These are phyloP conservation scores for Drosophila setosimentum DNA, from an alignment of 2,888 invertebrate genomes.

Conservation along the genomic window DNA sequence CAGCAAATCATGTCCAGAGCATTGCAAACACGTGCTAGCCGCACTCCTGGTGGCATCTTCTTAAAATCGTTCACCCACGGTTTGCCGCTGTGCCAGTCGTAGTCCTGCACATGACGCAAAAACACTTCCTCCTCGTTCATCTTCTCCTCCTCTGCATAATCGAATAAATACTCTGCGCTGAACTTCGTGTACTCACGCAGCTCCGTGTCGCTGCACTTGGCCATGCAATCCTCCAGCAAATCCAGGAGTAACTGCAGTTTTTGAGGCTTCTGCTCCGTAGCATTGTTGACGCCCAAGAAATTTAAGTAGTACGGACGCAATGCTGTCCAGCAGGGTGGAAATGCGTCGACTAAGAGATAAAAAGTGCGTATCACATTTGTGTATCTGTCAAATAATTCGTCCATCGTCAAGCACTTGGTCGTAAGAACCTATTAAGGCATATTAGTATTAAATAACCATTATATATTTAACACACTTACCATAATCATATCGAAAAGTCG, in stretches of 20 bases:
- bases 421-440: conserved; percentile 45
- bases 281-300: conserved; percentile 26
- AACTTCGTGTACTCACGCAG: conserved; percentile 36
- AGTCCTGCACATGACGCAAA: conserved; percentile 60
- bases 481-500: conserved; percentile 81
- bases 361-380: conserved; percentile 72
- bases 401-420: conserved; percentile 45
- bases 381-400: conserved; percentile 52
- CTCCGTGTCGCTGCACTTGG: conserved; percentile 55
- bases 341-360: conserved; percentile 75
- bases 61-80: conserved; percentile 65
- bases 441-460: background rate
- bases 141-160: conserved; percentile 47
- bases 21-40: conserved; percentile 86
- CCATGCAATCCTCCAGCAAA: conserved; percentile 68
- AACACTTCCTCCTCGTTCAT: conserved; percentile 48
- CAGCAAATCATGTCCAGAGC: conserved; percentile 86
- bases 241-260: conserved; percentile 65
- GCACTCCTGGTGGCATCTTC: conserved; percentile 59
- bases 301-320: conserved; percentile 72
- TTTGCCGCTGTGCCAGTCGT: conserved; percentile 80
- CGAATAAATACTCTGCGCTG: conserved; percentile 35
- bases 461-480: conserved; percentile 53
- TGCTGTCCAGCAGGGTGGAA: conserved; percentile 84
- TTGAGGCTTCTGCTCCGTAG: conserved; percentile 35